phyloP scores from a whole-genome alignment of 2,113 vertebrate genomes.

The Recurvirostra avosetta region DNA sequence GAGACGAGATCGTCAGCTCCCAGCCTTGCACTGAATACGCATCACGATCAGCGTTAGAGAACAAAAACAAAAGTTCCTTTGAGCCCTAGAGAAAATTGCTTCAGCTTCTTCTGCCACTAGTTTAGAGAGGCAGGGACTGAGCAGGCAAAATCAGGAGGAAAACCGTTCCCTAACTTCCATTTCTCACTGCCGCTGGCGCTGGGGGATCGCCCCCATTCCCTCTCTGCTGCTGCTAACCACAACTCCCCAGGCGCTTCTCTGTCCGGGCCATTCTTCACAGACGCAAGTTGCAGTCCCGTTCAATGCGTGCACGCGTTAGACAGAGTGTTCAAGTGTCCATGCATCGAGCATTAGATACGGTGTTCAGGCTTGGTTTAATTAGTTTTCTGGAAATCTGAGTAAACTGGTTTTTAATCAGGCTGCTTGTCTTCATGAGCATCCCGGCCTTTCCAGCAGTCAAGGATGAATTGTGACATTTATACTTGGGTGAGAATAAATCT shows the following conservation, averaged over 20 bases:
- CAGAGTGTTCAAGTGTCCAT: not conserved
- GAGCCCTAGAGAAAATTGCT: not conserved
- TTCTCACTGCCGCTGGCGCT: not conserved
- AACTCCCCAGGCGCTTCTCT: not conserved
- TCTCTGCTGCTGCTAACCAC: not conserved
- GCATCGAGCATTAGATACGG: not conserved
- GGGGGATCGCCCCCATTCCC: not conserved
- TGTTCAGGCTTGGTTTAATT: not conserved
- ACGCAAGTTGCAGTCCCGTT: too few relatives aligned
- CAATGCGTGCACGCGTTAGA: accelerated
- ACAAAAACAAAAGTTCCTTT: not conserved
- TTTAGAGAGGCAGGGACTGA: not conserved
- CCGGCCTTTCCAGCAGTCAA: not conserved
- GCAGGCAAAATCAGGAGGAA: not conserved
- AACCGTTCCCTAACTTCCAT: not conserved
- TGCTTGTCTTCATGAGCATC: not conserved
- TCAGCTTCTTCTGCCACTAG: not conserved
- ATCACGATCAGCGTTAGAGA: not conserved
- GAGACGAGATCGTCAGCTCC: not conserved
- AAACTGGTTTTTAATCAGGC: not conserved
- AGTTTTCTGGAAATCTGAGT: not conserved
- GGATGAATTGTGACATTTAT: accelerated
- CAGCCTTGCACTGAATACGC: not conserved
- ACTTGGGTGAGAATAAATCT: not conserved
- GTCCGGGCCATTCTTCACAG: not conserved